Conservation (phyloP, 2,888 invertebrate genomes). For the Lasioglossum lativentre region DNA sequence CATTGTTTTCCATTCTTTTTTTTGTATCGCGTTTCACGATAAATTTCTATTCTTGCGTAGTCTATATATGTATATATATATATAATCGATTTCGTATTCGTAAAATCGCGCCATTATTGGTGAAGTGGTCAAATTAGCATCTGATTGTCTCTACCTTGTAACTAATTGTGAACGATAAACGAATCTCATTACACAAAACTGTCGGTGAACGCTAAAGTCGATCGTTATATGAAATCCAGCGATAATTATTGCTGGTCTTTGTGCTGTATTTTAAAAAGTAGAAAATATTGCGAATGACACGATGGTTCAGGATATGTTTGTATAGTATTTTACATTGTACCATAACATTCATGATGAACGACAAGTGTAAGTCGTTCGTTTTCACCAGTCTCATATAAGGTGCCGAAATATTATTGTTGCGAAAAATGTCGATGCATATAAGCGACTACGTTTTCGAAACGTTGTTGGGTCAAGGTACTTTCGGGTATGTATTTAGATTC, state of each 20-base stretch:
- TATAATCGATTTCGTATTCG: not conserved
- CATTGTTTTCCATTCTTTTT: not conserved
- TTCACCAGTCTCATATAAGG: not conserved
- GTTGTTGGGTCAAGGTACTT: slow-evolving; percentile 75
- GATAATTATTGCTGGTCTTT: not conserved
- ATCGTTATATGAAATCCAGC: not conserved
- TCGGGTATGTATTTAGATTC: slow-evolving; percentile 69
- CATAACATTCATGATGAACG: not conserved
- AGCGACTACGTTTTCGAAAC: slow-evolving; percentile 70
- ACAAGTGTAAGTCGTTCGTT: not conserved
- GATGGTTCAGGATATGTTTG: slow-evolving; percentile 1
- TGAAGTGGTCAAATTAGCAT: not conserved
- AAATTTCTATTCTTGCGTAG: not conserved
- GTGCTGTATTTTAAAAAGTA: not conserved
- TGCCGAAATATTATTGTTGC: not conserved
- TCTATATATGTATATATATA: not conserved
- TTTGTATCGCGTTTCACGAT: not conserved
- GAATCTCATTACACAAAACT: not conserved
- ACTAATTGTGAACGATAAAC: not conserved
- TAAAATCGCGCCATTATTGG: not conserved
- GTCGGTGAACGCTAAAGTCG: not conserved
- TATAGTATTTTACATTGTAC: not conserved
- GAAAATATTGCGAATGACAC: not conserved
- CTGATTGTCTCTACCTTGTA: not conserved
- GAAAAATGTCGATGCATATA: slow-evolving; percentile 39